Base-by-base conservation (phyloP, 1,140 invertebrate genomes). In the Zaprionus africanus region DNA sequence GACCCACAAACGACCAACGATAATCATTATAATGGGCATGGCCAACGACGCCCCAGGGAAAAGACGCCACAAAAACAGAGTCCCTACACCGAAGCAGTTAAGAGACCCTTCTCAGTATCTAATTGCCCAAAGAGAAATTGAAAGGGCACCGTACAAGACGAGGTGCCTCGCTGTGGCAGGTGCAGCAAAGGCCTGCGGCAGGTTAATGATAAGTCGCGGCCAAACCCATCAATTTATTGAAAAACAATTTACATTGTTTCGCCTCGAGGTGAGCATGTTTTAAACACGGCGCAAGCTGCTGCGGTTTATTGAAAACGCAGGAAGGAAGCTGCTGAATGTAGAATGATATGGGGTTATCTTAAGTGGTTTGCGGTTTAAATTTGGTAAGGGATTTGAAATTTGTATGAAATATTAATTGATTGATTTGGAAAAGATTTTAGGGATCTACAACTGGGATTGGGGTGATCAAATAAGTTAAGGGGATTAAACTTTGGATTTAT, bases 1-100 rank as follows among this genome's bases (percentile, higher is more conserved):
- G 76, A 63, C 49, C 84, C 84, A 88, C 80, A 88, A 86, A 83
- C 83, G 77, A 80, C 54, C 80, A 78, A 82, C 71, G 82, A 86
- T 86, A 86, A 86, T 88, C 81, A 86, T 88, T 88, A 86, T 80
- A 88, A 88, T 82, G 73, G 84, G 78, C 69, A 82, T 63, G 62
- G n/a, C 69, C 69, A 88, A 86, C 80, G 83, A 86, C 80, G 81
- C 83, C 80, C 77, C 59, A 71, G 84, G 83, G 83, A 86, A 46
- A 46, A 43, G 15, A 17, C 5, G 41, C 41, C 15, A 17, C 41
- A 67, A 31, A 34, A 56, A 24, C 2, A 22, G 31, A 22, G 22
- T 19, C 38, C 24, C 22, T 64, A 56, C 7, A 28, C 15, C 60
- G 31, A 63, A 53, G 13, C 46, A 6, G 12, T 67, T 24, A 36